Conservation (phyloP, 2,888 invertebrate species). For the Leucania comma region DNA sequence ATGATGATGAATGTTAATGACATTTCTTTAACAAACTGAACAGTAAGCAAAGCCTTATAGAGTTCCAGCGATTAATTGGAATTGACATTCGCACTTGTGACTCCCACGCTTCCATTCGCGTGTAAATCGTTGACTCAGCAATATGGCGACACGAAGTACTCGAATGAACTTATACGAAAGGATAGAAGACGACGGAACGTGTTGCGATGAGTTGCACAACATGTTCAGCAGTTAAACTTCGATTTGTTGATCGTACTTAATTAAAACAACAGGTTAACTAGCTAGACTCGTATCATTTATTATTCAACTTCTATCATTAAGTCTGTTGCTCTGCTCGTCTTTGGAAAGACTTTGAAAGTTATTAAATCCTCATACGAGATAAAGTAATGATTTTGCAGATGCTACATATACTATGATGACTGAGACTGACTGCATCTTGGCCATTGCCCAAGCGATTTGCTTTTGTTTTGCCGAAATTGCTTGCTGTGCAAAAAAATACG, state of each 20-base stretch:
- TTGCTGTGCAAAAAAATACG: neutral
- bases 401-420: neutral
- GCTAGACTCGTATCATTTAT: too few relatives aligned
- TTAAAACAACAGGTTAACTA: neutral
- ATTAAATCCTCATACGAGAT: neutral
- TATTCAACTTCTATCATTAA: neutral
- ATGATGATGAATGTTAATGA: neutral
- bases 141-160: slow-evolving; percentile 27
- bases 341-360: neutral
- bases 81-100: slow-evolving; percentile 38
- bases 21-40: slow-evolving; percentile 15
- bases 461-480: neutral
- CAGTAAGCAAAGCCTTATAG: slow-evolving; percentile 5
- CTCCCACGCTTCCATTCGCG: slow-evolving; percentile 51
- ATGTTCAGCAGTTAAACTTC: slow-evolving; percentile 18
- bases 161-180: slow-evolving; percentile 28
- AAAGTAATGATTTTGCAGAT: neutral
- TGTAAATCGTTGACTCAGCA: slow-evolving; percentile 38
- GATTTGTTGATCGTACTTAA: neutral
- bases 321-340: neutral
- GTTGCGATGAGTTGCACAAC: slow-evolving; percentile 29
- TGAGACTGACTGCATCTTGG: neutral
- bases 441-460: too few relatives aligned
- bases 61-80: slow-evolving; percentile 38
- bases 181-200: slow-evolving; percentile 2